Percentiles rank a stretch among this genome's conserved stretches.
Evolutionary conservation across 2,797 vertebrate species (phyloP).

Genomic region (Myiotriccus ornatus): DNA sequence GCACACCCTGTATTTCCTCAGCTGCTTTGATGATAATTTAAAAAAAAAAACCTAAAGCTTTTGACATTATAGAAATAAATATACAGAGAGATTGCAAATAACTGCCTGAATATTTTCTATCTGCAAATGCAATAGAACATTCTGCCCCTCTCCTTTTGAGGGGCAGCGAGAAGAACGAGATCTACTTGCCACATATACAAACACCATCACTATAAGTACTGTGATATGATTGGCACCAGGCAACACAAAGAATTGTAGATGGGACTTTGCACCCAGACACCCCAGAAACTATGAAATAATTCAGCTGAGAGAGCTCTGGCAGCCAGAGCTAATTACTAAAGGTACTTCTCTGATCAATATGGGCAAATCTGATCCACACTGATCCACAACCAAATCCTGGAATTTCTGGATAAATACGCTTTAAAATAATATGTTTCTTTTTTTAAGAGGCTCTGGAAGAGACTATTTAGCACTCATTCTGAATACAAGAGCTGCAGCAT

Average conservation of each 20-base stretch:
- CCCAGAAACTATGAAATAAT: not conserved
- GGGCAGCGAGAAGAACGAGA: not conserved
- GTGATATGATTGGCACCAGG: not conserved
- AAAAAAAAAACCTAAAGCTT: not conserved
- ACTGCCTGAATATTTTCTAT: not conserved
- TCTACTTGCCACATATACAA: not conserved
- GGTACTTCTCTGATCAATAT: not conserved
- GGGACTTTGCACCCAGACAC: not conserved
- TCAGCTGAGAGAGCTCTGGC: not conserved
- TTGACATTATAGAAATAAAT: not conserved
- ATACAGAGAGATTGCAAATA: not conserved
- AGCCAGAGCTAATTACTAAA: not conserved
- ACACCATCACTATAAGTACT: not conserved
- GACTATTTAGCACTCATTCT: not conserved
- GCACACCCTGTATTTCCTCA: not conserved
- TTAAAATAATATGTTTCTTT: not conserved
- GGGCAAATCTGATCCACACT: not conserved
- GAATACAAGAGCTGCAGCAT: not conserved
- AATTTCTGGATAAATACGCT: not conserved
- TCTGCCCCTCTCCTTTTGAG: not conserved
- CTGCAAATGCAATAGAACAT: not conserved
- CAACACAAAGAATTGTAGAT: not conserved
- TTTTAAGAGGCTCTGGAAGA: not conserved
- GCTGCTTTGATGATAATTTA: not conserved
- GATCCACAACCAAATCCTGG: not conserved